Evolutionary conservation across 2,797 vertebrate genomes (phyloP).

Genomic region (Pagetopsis macropterus): DNA sequence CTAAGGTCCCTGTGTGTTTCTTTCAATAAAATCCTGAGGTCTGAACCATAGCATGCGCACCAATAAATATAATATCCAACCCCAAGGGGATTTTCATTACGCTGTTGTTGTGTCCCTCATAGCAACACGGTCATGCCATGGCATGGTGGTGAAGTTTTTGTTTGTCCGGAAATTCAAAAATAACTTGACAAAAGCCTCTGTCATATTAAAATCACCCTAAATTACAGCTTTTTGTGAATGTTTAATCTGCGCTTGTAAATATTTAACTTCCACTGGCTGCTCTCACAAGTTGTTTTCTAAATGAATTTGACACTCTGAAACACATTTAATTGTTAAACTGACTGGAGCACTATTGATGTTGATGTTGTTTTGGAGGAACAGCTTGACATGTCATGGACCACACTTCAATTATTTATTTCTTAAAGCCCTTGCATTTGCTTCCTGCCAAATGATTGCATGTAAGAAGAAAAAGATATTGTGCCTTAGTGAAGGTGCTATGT

Average conservation of each 20-base stretch:
- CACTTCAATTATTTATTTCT: not conserved
- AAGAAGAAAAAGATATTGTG: no score
- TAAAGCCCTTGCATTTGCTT: no score
- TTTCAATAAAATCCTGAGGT: conserved; percentile 74
- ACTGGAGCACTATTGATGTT: conserved; percentile 2
- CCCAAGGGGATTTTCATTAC: conserved; percentile 52
- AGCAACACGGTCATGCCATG: conserved; percentile 69
- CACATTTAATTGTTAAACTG: conserved; percentile 16
- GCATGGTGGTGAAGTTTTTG: conserved; percentile 61
- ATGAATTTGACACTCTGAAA: conserved; percentile 32
- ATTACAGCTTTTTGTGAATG: conserved; percentile 76
- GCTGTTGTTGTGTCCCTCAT: conserved; percentile 74
- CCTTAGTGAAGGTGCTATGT: no score
- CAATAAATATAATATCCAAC: conserved; percentile 68
- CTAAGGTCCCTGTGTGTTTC: conserved; percentile 63
- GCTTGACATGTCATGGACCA: not conserved
- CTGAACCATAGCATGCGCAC: conserved; percentile 62
- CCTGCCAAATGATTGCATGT: no score
- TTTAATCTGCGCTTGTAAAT: conserved; percentile 74
- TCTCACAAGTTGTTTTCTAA: conserved; percentile 54
- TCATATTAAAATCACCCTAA: conserved; percentile 77
- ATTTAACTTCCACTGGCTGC: conserved; percentile 48
- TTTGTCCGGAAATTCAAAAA: conserved; percentile 76
- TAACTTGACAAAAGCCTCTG: conserved; percentile 72
- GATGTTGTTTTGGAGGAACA: not conserved